These are phyloP conservation scores for Tapera naevia DNA, from an alignment of 2,797 vertebrate species.

Conservation along the genomic window DNA sequence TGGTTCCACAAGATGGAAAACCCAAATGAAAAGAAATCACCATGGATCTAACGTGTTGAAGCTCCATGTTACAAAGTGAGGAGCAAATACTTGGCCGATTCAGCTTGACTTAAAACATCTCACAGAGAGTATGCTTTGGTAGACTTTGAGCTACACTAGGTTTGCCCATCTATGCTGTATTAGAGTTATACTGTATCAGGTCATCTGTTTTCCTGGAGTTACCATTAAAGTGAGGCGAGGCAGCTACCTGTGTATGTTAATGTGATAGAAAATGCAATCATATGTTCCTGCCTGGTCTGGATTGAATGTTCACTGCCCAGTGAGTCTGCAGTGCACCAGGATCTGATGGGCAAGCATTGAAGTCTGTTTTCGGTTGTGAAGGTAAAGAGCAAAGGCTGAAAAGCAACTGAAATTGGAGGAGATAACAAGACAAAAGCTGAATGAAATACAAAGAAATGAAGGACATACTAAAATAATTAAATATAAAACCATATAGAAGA, in stretches of 20 bases:
- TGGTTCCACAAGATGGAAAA: not conserved
- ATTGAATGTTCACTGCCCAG: not conserved
- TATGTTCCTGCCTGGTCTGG: not conserved
- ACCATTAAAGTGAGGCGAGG: not conserved
- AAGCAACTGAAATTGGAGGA: constrained; percentile 35
- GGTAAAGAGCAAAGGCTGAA: not conserved
- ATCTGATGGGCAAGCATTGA: not conserved
- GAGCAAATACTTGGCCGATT: not conserved
- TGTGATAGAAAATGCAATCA: not conserved
- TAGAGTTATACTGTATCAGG: not conserved
- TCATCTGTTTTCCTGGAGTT: not conserved
- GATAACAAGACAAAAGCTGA: constrained; percentile 18
- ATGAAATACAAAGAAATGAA: constrained; percentile 14
- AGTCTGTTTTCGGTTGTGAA: not conserved
- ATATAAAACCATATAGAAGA: constrained; percentile 15
- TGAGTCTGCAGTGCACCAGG: not conserved
- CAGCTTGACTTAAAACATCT: not conserved
- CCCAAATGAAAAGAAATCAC: not conserved
- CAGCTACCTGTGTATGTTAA: not conserved
- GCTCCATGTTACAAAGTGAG: not conserved
- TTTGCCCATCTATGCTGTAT: not conserved
- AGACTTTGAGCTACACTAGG: not conserved
- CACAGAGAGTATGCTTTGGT: not conserved
- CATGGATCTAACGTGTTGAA: not conserved
- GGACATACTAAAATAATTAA: constrained; percentile 10